Evolutionary conservation across 1,140 invertebrate genomes (phyloP), one percentile per base, ranked within the genome.

Genomic region (Pseudobourletiella spinata): DNA sequence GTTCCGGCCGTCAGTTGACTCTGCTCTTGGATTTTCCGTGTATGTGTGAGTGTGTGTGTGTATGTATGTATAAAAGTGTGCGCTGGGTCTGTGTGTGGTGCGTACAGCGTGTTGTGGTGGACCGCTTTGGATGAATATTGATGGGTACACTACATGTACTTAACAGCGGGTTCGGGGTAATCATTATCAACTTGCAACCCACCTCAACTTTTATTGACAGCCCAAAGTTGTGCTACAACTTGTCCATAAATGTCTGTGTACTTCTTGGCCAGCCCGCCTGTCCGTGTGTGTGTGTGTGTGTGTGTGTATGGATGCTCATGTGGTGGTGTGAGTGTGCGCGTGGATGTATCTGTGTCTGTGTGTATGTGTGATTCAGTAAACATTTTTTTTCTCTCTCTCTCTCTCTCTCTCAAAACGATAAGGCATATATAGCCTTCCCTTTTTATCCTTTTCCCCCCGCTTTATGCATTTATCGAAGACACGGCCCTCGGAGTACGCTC

Each of bases 131-230:
- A 24, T 51, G 24, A 22, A 51, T 51, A 51, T 51, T 51, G 48
- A 51, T 51, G 48, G 24, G 14, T 51, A 51, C 18, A 46, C 48
- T 51, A 51, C n/a, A 39, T n/a, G 44, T 22, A 48, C 20, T 11
- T 48, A 48, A 48, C 6, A 22, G 22, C 52, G 28, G 50, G 55
- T 63, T 52, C 51, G 52, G 55, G 39, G 56, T 59, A 63, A 58
- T 63, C 42, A 58, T 52, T 63, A 58, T 63, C 48, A 63, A 57
- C 54, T 57, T 57, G 55, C 54, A 63, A 57, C 61, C 54, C 61
- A 63, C 44, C 55, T 63, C 61, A 63, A 58, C 61, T 42, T 63
- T 63, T 57, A 58, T 63, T 58, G 46, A 64, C 56, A 59, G 51
- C 43, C 56, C 39, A 59, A 63, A 59, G 62, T 59, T 59, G 57